Evolutionary conservation across 2,888 invertebrate genomes (phyloP).

Genomic region (Macrosiphum euphorbiae): DNA sequence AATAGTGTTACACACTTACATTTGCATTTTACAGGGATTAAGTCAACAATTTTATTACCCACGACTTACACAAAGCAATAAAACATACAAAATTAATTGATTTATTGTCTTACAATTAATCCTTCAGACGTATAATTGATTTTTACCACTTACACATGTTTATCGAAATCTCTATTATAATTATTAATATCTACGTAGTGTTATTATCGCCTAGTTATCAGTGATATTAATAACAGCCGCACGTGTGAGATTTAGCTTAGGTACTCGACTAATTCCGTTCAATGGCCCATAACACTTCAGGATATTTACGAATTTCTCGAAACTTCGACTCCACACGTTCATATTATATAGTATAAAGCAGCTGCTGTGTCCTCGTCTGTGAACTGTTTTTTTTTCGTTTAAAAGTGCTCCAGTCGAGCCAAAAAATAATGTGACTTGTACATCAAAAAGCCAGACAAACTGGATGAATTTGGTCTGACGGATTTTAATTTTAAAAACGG

Average conservation of each 20-base stretch:
- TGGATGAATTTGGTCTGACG: no score
- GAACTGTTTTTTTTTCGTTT: not conserved
- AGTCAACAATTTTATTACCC: not conserved
- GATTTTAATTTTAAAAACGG: no score
- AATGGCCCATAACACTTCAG: not conserved
- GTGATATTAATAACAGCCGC: not conserved
- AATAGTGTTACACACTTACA: constrained; percentile 14
- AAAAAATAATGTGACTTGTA: no score
- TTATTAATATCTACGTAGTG: no score
- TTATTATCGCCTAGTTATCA: not conserved
- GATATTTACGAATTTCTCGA: not conserved
- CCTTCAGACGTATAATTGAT: not conserved
- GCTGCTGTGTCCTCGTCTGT: not conserved
- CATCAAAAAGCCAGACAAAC: no score
- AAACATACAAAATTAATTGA: not conserved
- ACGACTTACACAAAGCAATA: not conserved
- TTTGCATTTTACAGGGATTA: not conserved
- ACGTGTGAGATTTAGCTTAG: not conserved
- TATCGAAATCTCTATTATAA: not conserved
- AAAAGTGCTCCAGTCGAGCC: not conserved
- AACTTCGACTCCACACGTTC: not conserved
- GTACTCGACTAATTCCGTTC: not conserved
- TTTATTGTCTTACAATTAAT: not conserved
- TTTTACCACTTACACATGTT: not conserved
- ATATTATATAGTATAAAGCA: not conserved